Evolutionary conservation across 92 coral and sea anemone genomes (phyloP).

Genomic region (Bergia sp.): DNA sequence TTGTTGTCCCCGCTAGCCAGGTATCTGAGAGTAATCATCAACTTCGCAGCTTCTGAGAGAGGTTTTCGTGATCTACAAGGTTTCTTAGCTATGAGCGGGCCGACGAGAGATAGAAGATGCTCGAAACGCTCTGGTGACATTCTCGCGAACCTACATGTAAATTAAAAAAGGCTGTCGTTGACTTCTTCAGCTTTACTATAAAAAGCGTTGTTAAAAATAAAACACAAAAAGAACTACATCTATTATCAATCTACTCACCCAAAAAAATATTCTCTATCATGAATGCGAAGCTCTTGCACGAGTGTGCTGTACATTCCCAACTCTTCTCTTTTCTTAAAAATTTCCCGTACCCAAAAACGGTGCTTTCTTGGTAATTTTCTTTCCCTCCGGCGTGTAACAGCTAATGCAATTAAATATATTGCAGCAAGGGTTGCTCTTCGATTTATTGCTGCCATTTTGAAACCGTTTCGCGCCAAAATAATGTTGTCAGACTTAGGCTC

Average conservation of each 20-base stretch:
- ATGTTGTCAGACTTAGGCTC: not conserved
- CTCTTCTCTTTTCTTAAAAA: not conserved
- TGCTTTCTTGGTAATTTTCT: not conserved
- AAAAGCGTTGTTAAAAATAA: too few relatives aligned
- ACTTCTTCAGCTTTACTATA: too few relatives aligned
- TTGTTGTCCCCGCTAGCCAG: slow-evolving; percentile 30
- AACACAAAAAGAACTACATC: too few relatives aligned
- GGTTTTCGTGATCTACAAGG: not conserved
- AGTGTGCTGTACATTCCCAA: too few relatives aligned
- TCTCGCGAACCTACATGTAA: not conserved
- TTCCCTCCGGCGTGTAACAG: not conserved
- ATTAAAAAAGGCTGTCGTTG: not conserved
- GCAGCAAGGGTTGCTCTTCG: not conserved
- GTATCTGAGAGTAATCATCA: not conserved
- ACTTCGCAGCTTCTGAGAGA: not conserved
- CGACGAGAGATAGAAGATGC: slow-evolving; percentile 21
- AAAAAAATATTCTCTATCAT: not conserved
- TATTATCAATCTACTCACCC: too few relatives aligned
- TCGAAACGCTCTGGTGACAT: slow-evolving; percentile 21
- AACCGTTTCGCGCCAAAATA: slow-evolving; percentile 12
- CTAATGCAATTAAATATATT: not conserved
- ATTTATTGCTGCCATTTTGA: slow-evolving; percentile 8
- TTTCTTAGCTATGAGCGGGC: slow-evolving; percentile 4
- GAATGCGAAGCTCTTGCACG: too few relatives aligned
- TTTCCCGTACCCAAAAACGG: not conserved